Percentiles rank a stretch among this genome's conserved stretches.
Evolutionary conservation across 2,113 vertebrate genomes (phyloP).

Genomic region (Elgaria multicarinata): DNA sequence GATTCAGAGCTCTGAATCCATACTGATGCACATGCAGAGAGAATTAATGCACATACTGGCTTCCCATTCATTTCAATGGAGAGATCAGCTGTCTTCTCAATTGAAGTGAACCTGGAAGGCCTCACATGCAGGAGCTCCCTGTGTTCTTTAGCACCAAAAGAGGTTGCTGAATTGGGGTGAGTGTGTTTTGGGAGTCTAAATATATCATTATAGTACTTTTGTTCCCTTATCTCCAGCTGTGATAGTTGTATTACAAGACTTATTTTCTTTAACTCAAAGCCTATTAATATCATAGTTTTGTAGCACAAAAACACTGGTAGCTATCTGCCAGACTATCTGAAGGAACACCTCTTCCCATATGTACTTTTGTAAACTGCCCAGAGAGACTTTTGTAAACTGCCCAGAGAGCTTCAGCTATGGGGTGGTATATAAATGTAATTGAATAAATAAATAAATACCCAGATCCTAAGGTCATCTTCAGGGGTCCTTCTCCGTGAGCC

Average conservation of each 20-base stretch:
- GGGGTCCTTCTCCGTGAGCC: too few species aligned
- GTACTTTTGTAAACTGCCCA: too few species aligned
- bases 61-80: neutral
- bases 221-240: neutral
- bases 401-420: too few species aligned
- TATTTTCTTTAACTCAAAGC: neutral
- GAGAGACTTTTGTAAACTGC: too few species aligned
- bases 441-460: too few species aligned
- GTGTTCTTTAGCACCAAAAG: neutral
- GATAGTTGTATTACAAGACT: constrained; percentile 2
- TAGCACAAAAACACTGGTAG: neutral
- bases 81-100: neutral
- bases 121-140: neutral
- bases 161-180: neutral
- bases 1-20: neutral
- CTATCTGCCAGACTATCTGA: too few species aligned
- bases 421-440: too few species aligned
- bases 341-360: too few species aligned
- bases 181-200: constrained; percentile 18
- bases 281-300: constrained; percentile 29
- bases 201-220: neutral
- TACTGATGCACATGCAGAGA: neutral
- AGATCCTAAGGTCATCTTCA: too few species aligned
- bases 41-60: neutral
- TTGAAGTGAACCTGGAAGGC: neutral